A percentile compares a stretch with the other conserved stretches of the same genome.
These are phyloP conservation scores for Trachelipus rathkii DNA, from an alignment of 1,140 invertebrate genomes.

Conservation along the genomic window DNA sequence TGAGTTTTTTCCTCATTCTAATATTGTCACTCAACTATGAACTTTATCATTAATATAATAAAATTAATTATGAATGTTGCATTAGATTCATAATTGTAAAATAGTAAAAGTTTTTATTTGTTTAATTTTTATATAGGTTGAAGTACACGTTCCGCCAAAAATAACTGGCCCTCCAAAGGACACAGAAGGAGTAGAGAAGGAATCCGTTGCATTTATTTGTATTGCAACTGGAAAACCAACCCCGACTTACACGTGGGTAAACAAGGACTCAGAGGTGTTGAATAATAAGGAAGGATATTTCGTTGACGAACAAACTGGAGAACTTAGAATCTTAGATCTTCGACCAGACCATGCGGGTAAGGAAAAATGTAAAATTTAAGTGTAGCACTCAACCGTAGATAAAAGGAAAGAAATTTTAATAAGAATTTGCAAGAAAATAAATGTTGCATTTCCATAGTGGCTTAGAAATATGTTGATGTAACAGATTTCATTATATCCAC, in stretches of 20 bases:
- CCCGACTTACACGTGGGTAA: slow-evolving; percentile 73
- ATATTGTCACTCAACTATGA: no score
- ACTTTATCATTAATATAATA: no score
- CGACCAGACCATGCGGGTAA: slow-evolving; percentile 68
- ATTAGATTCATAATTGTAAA: no score
- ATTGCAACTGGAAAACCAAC: slow-evolving; percentile 74
- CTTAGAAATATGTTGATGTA: no score
- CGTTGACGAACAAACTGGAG: slow-evolving; percentile 54
- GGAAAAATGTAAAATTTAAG: not conserved
- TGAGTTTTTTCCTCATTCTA: no score
- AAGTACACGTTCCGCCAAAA: slow-evolving; percentile 72
- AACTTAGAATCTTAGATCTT: slow-evolving; percentile 69
- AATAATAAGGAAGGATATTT: slow-evolving; percentile 32
- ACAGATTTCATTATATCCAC: no score
- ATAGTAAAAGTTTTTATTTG: no score
- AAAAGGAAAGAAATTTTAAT: no score
- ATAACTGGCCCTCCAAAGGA: slow-evolving; percentile 59
- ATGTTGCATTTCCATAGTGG: no score
- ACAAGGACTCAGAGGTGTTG: slow-evolving; percentile 41
- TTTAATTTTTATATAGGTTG: slow-evolving; percentile 54
- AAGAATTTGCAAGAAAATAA: no score
- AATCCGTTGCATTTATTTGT: slow-evolving; percentile 67
- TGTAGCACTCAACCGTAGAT: no score
- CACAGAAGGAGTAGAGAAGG: slow-evolving; percentile 70
- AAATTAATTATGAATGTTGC: no score